Evolutionary conservation across 2,797 vertebrate genomes (phyloP), one percentile per base, ranked within the genome.

Genomic region (Anabas testudineus): DNA sequence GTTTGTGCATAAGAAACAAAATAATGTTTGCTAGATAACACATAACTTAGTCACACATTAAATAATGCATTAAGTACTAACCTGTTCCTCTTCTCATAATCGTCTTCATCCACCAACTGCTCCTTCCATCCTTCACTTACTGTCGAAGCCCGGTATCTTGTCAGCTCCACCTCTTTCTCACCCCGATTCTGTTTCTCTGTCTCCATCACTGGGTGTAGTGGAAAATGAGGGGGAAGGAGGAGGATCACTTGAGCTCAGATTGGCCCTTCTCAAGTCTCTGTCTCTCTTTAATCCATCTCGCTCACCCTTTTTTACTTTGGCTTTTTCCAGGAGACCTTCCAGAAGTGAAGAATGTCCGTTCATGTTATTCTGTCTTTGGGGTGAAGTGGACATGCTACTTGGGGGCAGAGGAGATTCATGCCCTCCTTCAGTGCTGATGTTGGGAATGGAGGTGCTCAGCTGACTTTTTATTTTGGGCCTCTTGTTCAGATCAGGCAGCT

Each of bases 101-200:
- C 83, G 39, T 92, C 90, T 24, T 77, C 93, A 0, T 94, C 92
- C 57, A 94, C 91, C 47, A 90, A 83, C 76, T 90, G 88, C 80
- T 93, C 92, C 60, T 61, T 91, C 91, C 88, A 91, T 56, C 80
- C 84, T 39, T 82, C 19, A 67, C 81, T 88, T 62, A 86, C 90
- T 0, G 64, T 74, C 30, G 69, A 77, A 3, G 75, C 83, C 48
- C 69, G 58, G 70, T 48, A 65, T 70, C 84, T 85, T 62, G 71
- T 43, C 10, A 88, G 51, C 67, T 71, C 78, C 81, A 86, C 81
- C 68, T 90, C 88, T 52, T 87, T 80, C 49, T 90, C 87, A n/a
- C 78, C 66, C 87, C 79, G 64, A 78, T 18, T 87, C 89, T 0
- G 54, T 52, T 22, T 90, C 84, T 78, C 71, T 72, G 37, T 91